A percentile compares a stretch with the other conserved stretches of the same genome.
Conservation (phyloP, 2,888 invertebrate species). For the Drosophila koepferae region DNA sequence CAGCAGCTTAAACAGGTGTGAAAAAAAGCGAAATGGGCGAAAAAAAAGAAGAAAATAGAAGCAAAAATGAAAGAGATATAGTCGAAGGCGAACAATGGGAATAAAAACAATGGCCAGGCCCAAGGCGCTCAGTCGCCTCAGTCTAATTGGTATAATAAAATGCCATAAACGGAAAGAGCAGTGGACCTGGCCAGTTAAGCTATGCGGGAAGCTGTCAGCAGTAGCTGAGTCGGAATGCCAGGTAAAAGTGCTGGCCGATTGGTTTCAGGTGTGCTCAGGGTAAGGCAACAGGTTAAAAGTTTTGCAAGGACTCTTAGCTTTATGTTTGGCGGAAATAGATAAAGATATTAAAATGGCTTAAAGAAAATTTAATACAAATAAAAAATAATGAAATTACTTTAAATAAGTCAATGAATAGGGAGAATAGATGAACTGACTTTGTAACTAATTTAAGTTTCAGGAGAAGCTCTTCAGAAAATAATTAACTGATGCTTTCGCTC, state of each 20-base stretch:
- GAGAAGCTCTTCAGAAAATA: neutral
- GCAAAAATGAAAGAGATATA: conserved; percentile 17
- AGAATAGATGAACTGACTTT: neutral
- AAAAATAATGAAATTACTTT: neutral
- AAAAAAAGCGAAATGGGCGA: conserved; percentile 11
- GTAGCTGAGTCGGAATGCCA: neutral
- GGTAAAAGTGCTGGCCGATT: conserved; percentile 20
- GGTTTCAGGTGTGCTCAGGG: conserved; percentile 18
- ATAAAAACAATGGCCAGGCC: conserved; percentile 48
- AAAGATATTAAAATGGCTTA: neutral
- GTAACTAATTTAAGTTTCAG: neutral
- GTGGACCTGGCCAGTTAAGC: conserved; percentile 34
- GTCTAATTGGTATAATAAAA: conserved; percentile 77
- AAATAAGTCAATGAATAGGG: neutral
- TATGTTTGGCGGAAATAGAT: conserved; percentile 1
- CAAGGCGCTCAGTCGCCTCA: conserved; percentile 29
- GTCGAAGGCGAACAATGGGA: conserved; percentile 27
- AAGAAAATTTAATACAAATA: neutral
- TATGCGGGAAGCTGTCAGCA: conserved; percentile 33
- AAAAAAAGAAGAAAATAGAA: neutral
- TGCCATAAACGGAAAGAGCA: conserved; percentile 64
- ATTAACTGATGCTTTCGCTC: neutral
- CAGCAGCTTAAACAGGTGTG: conserved; percentile 63
- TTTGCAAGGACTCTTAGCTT: conserved; percentile 17
- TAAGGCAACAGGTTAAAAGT: conserved; percentile 11